Conservation (phyloP, 2,888 invertebrate genomes). For the Ichneumon xanthorius region DNA sequence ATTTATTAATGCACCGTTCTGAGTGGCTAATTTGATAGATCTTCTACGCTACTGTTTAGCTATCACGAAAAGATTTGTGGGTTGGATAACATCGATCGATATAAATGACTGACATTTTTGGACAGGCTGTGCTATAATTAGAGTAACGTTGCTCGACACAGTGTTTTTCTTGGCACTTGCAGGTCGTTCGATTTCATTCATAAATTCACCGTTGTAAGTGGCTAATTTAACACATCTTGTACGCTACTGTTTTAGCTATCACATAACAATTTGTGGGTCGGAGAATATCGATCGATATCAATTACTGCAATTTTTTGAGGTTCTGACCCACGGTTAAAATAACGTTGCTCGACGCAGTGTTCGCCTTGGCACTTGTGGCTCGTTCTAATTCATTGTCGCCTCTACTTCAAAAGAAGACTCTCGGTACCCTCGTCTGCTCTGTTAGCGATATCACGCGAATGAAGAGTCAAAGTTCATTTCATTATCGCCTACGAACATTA, state of each 20-base stretch:
- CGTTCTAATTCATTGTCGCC: conserved; percentile 2
- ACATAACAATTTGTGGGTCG: background rate
- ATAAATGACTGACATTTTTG: background rate
- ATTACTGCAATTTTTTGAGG: background rate
- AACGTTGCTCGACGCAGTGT: background rate
- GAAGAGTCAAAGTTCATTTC: conserved; percentile 34
- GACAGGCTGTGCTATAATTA: background rate
- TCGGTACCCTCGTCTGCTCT: background rate
- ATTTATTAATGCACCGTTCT: conserved; percentile 87
- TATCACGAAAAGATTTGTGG: background rate
- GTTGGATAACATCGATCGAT: background rate
- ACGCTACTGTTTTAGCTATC: no score
- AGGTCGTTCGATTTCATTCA: background rate
- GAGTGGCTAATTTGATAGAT: conserved; percentile 77
- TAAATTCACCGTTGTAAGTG: conserved; percentile 87
- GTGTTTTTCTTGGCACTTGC: background rate
- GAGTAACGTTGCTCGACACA: background rate
- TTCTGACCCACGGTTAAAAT: background rate
- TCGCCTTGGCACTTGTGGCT: background rate
- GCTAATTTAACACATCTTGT: background rate
- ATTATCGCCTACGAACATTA: conserved; percentile 46
- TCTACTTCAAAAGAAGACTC: background rate
- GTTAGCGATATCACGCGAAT: conserved; percentile 29
- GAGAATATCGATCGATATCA: background rate
- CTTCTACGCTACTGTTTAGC: no score